These are phyloP conservation scores for Macaria liturata DNA, from an alignment of 2,888 invertebrate species.

Conservation along the genomic window DNA sequence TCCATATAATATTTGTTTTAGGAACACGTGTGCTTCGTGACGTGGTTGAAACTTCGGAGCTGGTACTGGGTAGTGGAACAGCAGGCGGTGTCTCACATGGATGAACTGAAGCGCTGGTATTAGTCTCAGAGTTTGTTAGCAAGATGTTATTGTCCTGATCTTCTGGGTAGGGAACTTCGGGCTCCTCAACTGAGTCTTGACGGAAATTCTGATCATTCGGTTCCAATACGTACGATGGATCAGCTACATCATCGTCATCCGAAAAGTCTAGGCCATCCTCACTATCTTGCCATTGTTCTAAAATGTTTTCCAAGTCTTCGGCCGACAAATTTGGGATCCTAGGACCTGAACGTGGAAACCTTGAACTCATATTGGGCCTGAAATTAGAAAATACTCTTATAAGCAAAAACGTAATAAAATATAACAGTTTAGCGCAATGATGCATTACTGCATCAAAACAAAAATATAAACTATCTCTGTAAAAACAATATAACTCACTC, in stretches of 20 bases:
- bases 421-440: constrained; percentile 19
- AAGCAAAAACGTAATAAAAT: constrained; percentile 8
- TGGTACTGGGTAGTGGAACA: neutral
- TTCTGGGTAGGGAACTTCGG: too few relatives aligned
- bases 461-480: constrained; percentile 23
- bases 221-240: too few relatives aligned
- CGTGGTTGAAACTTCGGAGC: neutral
- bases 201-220: too few relatives aligned
- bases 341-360: neutral
- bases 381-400: neutral
- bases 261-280: neutral
- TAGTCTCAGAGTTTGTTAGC: neutral
- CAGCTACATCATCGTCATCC: too few relatives aligned
- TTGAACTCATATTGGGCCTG: neutral
- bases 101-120: neutral
- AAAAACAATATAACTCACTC: constrained; percentile 10
- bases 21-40: constrained; percentile 19
- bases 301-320: neutral
- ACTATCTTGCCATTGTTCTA: neutral
- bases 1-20: constrained; percentile 28
- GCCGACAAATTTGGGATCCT: neutral
- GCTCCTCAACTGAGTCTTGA: too few relatives aligned
- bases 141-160: neutral
- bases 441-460: constrained; percentile 31
- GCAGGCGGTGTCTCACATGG: neutral